These are phyloP conservation scores for Aphelenchoides besseyi DNA, from an alignment of 1,140 invertebrate species.

Conservation along the genomic window DNA sequence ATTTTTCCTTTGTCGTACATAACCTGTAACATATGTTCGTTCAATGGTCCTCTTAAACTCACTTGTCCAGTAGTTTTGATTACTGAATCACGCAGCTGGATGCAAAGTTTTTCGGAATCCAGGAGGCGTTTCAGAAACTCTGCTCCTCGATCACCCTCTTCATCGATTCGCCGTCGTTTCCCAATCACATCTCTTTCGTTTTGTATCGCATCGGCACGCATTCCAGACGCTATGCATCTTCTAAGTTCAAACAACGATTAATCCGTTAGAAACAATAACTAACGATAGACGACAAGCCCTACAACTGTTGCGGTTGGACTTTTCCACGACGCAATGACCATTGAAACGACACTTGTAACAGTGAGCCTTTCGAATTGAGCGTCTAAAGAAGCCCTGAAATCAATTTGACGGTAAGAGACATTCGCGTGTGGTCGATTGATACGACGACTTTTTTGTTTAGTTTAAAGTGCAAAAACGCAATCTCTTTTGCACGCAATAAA, in stretches of 20 bases:
- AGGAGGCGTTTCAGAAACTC: constrained; percentile 24
- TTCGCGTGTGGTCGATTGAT: too few relatives aligned
- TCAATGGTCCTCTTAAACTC: neutral
- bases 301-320: constrained; percentile 79
- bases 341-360: constrained; percentile 89
- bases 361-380: constrained; percentile 89
- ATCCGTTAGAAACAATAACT: constrained; percentile 71
- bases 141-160: constrained; percentile 22
- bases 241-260: neutral
- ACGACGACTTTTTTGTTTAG: too few relatives aligned
- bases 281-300: constrained; percentile 89
- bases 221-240: constrained; percentile 15
- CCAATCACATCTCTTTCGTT: constrained; percentile 53
- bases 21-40: constrained; percentile 16
- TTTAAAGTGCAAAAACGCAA: too few relatives aligned
- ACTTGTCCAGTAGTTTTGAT: constrained; percentile 49
- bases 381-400: constrained; percentile 74
- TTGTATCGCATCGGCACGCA: constrained; percentile 38
- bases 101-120: constrained; percentile 31
- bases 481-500: too few relatives aligned
- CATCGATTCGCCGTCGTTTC: constrained; percentile 30
- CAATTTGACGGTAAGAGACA: too few relatives aligned
- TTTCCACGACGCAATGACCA: constrained; percentile 84
- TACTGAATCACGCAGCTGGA: constrained; percentile 41
- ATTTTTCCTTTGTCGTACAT: constrained; percentile 35